Conservation (phyloP, 2,113 vertebrate species). For the Oncorhynchus kisutch region DNA sequence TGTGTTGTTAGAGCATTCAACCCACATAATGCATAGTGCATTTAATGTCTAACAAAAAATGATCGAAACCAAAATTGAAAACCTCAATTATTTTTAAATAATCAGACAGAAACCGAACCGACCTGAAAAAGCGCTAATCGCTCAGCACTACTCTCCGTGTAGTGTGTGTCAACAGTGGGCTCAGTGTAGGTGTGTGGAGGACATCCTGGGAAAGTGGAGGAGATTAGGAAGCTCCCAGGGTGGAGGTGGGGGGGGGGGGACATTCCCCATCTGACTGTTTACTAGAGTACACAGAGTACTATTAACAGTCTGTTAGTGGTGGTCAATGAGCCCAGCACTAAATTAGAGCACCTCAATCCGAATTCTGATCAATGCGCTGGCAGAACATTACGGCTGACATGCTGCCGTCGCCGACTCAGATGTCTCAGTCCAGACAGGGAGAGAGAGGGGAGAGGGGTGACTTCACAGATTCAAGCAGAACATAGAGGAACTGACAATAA, state of each 20-base stretch:
- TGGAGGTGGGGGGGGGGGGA: conserved; percentile 1
- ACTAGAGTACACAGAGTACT: conserved; percentile 22
- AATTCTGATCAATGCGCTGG: not conserved
- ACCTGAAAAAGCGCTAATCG: no score
- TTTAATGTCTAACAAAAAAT: no score
- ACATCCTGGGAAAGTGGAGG: not conserved
- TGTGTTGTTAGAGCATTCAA: no score
- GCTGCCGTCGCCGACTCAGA: conserved; percentile 18
- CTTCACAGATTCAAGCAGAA: conserved; percentile 13
- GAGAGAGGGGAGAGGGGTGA: conserved; percentile 16
- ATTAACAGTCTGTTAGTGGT: conserved; percentile 32
- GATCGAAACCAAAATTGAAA: no score
- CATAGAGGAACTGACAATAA: not conserved
- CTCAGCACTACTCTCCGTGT: not conserved
- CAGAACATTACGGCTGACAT: conserved; percentile 7
- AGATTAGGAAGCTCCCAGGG: conserved; percentile 53
- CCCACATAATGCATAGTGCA: no score
- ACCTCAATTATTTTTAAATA: no score
- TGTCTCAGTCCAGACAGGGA: conserved; percentile 22
- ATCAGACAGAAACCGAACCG: no score
- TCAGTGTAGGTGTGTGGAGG: conserved; percentile 5
- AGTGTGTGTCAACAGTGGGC: conserved; percentile 33
- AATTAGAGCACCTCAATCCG: conserved; percentile 31
- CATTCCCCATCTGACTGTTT: conserved; percentile 29
- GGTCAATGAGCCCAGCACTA: conserved; percentile 21